Evolutionary conservation across 2,888 invertebrate genomes (phyloP).

Genomic region (Rutpela maculata): DNA sequence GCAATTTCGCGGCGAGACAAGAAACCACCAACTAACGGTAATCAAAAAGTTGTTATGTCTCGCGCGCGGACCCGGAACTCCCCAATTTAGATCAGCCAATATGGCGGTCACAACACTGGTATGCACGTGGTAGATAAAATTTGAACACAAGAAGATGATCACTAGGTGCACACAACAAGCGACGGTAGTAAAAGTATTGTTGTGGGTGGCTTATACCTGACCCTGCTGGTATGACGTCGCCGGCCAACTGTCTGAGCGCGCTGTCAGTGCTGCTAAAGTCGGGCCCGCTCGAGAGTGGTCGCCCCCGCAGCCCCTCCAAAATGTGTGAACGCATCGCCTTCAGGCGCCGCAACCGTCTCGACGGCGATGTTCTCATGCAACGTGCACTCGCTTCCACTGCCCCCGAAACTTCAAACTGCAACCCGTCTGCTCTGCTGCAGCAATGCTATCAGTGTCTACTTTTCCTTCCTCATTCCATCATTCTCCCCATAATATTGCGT

Average conservation of each 20-base stretch:
- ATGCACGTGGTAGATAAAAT: slow-evolving; percentile 37
- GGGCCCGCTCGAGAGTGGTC: slow-evolving; percentile 47
- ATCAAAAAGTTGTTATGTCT: slow-evolving; percentile 31
- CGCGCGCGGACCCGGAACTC: slow-evolving; percentile 44
- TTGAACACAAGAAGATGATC: slow-evolving; percentile 50
- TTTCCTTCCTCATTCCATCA: slow-evolving; percentile 32
- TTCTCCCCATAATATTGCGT: slow-evolving; percentile 30
- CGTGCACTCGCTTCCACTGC: slow-evolving; percentile 48
- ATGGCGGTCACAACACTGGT: slow-evolving; percentile 35
- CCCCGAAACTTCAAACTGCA: slow-evolving; percentile 50
- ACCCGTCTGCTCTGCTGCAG: slow-evolving; percentile 40
- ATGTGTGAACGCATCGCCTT: slow-evolving; percentile 61
- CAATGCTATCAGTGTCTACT: slow-evolving; percentile 43
- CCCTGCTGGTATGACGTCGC: slow-evolving; percentile 52
- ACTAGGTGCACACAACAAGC: slow-evolving; percentile 39
- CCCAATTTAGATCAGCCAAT: slow-evolving; percentile 38
- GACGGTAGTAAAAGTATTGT: slow-evolving; percentile 46
- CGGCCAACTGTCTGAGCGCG: slow-evolving; percentile 55
- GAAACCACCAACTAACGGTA: slow-evolving; percentile 42
- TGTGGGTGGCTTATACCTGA: slow-evolving; percentile 52
- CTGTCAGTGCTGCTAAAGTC: slow-evolving; percentile 55
- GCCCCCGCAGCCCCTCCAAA: slow-evolving; percentile 55
- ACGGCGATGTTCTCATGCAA: slow-evolving; percentile 45
- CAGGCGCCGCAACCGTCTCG: slow-evolving; percentile 60
- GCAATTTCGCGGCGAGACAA: slow-evolving; percentile 34